Evolutionary conservation across 2,888 invertebrate genomes (phyloP).

Genomic region (Villa cingulata): DNA sequence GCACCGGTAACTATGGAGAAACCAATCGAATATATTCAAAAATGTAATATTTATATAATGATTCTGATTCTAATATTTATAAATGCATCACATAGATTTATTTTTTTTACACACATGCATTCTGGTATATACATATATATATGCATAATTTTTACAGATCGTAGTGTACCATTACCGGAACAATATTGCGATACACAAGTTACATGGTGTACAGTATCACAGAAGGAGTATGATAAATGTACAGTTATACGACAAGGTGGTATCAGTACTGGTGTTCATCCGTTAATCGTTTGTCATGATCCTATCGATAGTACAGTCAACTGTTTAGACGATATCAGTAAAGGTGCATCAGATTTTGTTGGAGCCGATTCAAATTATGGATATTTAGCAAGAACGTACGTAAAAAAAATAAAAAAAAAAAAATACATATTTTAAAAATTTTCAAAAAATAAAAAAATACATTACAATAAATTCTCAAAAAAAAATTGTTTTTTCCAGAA

Average conservation of each 20-base stretch:
- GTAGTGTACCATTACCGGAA: constrained; percentile 15
- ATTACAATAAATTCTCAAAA: too few relatives aligned
- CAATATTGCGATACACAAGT: constrained; percentile 20
- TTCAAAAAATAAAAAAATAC: too few relatives aligned
- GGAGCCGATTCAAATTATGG: constrained; percentile 50
- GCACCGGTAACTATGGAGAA: constrained; percentile 8
- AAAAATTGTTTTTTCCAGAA: constrained; percentile 33
- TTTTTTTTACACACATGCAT: too few relatives aligned
- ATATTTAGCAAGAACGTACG: constrained; percentile 47
- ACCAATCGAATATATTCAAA: constrained; percentile 10
- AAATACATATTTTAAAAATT: neutral
- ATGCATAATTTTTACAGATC: constrained; percentile 15
- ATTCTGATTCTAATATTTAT: neutral
- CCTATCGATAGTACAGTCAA: constrained; percentile 36
- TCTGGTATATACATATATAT: too few relatives aligned
- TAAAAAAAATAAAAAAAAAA: constrained; percentile 12
- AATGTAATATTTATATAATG: constrained; percentile 6
- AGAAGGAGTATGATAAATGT: constrained; percentile 45
- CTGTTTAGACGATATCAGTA: constrained; percentile 42
- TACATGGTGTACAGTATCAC: constrained; percentile 48
- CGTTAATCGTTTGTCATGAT: constrained; percentile 40
- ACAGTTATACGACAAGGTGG: constrained; percentile 44
- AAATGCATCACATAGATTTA: neutral
- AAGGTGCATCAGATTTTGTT: constrained; percentile 42
- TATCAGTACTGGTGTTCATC: constrained; percentile 44